Conservation (phyloP, 1,140 invertebrate genomes). For the honey bee (Apis mellifera) region Amel_HAv3.1 CM009935.2:8893001-8893500, state of each 20-base stretch:
- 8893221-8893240: conserved; percentile 34
- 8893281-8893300: background rate
- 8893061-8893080: background rate
- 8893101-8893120: background rate
- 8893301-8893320: no score
- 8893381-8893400: background rate
- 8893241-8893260: conserved; percentile 37
- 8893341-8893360: background rate
- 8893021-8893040: background rate
- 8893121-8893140: background rate
- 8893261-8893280: conserved; percentile 28
- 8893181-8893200: conserved; percentile 53
- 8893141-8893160: conserved; percentile 5
- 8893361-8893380: conserved; percentile 27
- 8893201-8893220: conserved; percentile 45
- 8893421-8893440: conserved; percentile 1
- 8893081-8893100: background rate
- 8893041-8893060: background rate
- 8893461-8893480: background rate
- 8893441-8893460: conserved; percentile 20
- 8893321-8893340: background rate
- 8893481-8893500: no score
- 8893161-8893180: conserved; percentile 63
- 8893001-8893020: background rate
- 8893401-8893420: background rate